Base-by-base conservation (phyloP, 2,888 invertebrate genomes). In the Galeopsomyia nigrocyanea region DNA sequence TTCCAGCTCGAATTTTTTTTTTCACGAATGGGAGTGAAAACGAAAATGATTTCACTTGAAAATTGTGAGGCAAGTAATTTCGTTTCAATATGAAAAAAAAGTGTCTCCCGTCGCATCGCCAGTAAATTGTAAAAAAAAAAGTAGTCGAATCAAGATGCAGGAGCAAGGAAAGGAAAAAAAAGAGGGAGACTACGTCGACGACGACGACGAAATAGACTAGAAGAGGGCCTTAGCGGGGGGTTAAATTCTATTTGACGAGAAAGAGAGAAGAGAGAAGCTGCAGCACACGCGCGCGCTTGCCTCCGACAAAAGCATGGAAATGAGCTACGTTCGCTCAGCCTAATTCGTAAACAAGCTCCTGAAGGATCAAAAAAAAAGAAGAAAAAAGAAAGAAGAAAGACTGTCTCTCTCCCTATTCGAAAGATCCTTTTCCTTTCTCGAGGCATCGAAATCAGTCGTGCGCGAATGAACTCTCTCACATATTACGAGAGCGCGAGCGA, bases 231-330 rank as follows among this genome's bases (percentile, higher is more conserved):
- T 13, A 57, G 47, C 26, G 39, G 61, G 26, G 55, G 63, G 51
- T 62, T 21, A 74, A 74, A 74, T 74, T 74, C 68, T 71, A 74
- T 74, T 74, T 70, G 70, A 70, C 74, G 74, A 66, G 31, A n/a
- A 64, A 17, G 17, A 53, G 17, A 53, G 19, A 17, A 19, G 53
- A n/a, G n/a, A 9, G 51, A 17, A 51, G 31, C 31, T 16, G 51
- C 16, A 51, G 51, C 51, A 22, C 21, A 50, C 22, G 53, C 14
- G 61, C 66, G n/a, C 22, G 53, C 17, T 47, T 10, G 26, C 47
- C 17, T 39, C 10, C 74, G 67, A 74, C 71, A 71, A 74, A 74
- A 71, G 74, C 71, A 74, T 74, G 71, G 71, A 74, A 74, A 74
- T 74, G 74, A 74, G 71, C 49, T 16, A 61, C 39, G 39, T 39